A percentile compares a stretch with the other conserved stretches of the same genome.
Conservation (phyloP, 2,113 vertebrate genomes). For the Manacus vitellinus region DNA sequence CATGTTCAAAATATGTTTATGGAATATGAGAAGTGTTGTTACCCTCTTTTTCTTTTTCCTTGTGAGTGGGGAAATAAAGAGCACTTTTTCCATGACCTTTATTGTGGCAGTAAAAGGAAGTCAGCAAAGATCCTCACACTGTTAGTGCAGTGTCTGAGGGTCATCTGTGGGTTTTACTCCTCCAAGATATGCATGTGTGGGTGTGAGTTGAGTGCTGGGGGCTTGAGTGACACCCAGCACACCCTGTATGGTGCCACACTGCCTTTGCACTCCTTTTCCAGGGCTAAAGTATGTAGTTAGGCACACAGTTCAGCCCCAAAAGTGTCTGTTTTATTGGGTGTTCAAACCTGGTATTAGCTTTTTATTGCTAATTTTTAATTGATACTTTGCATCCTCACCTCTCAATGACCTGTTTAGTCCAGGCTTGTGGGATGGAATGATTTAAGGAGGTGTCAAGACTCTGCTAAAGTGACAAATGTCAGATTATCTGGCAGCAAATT, state of each 20-base stretch:
- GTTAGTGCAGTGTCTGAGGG: background rate
- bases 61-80: background rate
- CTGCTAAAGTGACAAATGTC: background rate
- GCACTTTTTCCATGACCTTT: background rate
- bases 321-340: background rate
- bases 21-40: background rate
- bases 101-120: background rate
- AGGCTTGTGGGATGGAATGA: background rate
- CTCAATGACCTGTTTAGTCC: background rate
- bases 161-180: background rate
- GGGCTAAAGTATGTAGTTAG: background rate
- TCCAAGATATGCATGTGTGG: background rate
- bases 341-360: background rate
- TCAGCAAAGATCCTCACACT: background rate
- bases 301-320: background rate
- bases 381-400: background rate
- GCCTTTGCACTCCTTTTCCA: background rate
- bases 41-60: background rate
- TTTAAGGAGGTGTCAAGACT: background rate
- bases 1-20: background rate
- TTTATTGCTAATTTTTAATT: background rate
- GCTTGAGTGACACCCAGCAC: background rate
- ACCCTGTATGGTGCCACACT: rapidly evolving
- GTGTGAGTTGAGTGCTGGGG: background rate
- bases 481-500: background rate